Base-by-base conservation (phyloP, 1,140 invertebrate genomes). In the Paracyclopina nana region DNA sequence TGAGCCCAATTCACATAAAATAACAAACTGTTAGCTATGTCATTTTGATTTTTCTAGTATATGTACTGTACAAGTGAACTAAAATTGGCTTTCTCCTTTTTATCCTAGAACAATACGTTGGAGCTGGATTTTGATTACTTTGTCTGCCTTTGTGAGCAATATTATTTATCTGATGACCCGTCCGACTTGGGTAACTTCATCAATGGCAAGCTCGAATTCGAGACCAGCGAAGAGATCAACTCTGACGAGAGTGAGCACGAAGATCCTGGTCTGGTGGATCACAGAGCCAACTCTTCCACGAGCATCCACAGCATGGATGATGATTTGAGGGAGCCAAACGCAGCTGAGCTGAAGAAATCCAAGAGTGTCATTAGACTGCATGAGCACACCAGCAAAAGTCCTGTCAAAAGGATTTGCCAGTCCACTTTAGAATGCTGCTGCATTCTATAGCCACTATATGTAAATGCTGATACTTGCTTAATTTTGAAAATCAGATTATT, bases 161-260 rank as follows among this genome's bases (percentile, higher is more conserved):
- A 62, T 46, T 67, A 61, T 53, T 55, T 61, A 1, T 62, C 62
- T 1, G 60, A 65, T 52, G 64, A 67, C 38, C 62, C 61, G 0
- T 46, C 59, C 44, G 58, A 58, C 24, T 56, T 65, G 8, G 65
- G 65, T 12, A 67, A 65, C 52, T 67, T 67, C 54, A 64, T 67
- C 24, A 65, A 61, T 6, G 65, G 65, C 9, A 61, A 58, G 55
- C 53, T 67, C 2, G 56, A 60, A 12, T 65, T 63, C 49, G 45
- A 30, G 8, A 30, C 29, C n/a, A 16, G n/a, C n/a, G 34, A 38
- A 16, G 34, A 38, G 20, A 20, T 16, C 20, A 38, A 8, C 8
- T 4, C 34, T 20, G n/a, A n/a, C n/a, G n/a, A n/a, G n/a, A 16
- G n/a, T 3, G 34, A 38, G 9, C n/a, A 38, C 20, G 34, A 38